Base-by-base conservation (phyloP, 2,888 invertebrate species). In the Noctuana brunneofusca region DNA sequence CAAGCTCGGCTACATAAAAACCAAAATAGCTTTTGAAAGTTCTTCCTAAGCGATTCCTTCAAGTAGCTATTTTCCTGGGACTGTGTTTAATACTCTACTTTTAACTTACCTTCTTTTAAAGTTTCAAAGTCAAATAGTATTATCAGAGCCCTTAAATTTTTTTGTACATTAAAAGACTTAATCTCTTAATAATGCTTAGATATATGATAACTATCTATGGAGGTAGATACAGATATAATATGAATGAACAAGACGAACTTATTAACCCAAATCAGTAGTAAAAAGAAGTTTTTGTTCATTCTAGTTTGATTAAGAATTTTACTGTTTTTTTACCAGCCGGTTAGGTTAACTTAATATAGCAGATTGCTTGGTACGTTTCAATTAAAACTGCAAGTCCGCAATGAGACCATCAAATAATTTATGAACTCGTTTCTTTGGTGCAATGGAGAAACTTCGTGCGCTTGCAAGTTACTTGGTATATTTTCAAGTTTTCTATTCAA, bases 371-470 rank as follows among this genome's bases (percentile, higher is more conserved):
- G n/a, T n/a, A n/a, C 80, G 78, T 84, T 86, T 84, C 79, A 85
- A 84, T 87, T 86, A 84, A 83, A 85, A 83, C 79, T 72, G 75
- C 71, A 71, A 73, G 76, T 76, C 78, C 73, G 68, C 68, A 77
- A 73, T 72, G 78, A 71, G 75, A 76, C 71, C 76, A 81, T 83
- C 83, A 86, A 86, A 87, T 85, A 87, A 87, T 87, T n/a, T 84
- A 86, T 75, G 75, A 81, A 83, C 80, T 84, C 76, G 81, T 81
- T 82, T 78, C 76, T 78, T 79, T 76, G 75, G 68, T 72, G 72
- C 72, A 76, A 87, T 83, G 85, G 80, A 83, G 79, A 86, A 89
- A 87, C 76, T 89, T 68, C 65, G 68, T 66, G 22, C 48, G 16
- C 54, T 54, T 6, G 32, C 24, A 20, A 48, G 35, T 35, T 59